These are phyloP conservation scores for Drosophila ustulata DNA, from an alignment of 2,888 invertebrate genomes.

Conservation along the genomic window DNA sequence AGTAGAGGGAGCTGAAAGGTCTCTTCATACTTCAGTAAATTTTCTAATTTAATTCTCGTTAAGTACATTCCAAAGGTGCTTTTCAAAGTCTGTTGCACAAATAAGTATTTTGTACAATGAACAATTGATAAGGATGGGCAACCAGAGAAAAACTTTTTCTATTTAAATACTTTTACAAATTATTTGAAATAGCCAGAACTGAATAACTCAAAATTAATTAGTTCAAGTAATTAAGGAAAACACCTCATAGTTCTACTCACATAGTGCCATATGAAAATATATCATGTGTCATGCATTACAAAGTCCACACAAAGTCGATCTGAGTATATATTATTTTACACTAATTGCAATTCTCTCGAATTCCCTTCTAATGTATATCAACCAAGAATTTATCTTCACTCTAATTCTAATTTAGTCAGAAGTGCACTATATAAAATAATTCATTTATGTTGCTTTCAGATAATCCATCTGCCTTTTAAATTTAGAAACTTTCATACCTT, in stretches of 20 bases:
- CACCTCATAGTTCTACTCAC: not conserved
- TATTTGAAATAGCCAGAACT: not conserved
- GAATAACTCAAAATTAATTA: not conserved
- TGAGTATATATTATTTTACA: not conserved
- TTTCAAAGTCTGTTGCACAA: not conserved
- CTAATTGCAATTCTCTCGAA: slow-evolving; percentile 2
- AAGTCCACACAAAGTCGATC: not conserved
- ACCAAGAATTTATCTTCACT: not conserved
- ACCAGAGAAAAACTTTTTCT: not conserved
- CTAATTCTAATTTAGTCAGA: not conserved
- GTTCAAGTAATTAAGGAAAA: not conserved
- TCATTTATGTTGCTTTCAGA: not conserved
- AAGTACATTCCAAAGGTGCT: not conserved
- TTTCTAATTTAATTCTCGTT: not conserved
- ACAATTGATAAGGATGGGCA: not conserved
- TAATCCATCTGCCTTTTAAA: not conserved
- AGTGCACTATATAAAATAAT: not conserved
- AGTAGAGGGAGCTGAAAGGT: not conserved
- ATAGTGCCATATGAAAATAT: not conserved
- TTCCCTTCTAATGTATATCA: not conserved
- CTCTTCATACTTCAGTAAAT: not conserved
- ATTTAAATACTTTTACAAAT: not conserved
- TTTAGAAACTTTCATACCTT: not conserved
- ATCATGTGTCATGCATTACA: not conserved
- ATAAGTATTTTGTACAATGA: not conserved